Evolutionary conservation across 2,888 invertebrate species (phyloP), one percentile per base, ranked within the genome.

Genomic region (Ptychoptera albimana): DNA sequence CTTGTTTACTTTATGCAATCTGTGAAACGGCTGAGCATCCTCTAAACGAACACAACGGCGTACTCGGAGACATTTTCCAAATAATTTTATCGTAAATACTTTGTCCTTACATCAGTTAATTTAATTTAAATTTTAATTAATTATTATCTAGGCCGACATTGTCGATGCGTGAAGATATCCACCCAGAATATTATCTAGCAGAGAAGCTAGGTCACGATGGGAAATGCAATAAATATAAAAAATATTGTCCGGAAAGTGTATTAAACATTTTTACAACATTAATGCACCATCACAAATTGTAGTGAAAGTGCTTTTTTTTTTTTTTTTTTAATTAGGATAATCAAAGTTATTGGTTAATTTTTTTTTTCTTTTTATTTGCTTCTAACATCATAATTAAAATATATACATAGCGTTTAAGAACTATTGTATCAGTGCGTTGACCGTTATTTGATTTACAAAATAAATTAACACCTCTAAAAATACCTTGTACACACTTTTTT

Each of bases 61-160:
- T 82, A 36, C 55, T 81, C 43, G 75, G 82, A 23, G 76, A 76
- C 57, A 59, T 82, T 48, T 62, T 82, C 32, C 75, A 79, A 55
- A 68, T 80, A 34, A 57, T 81, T 47, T 72, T 82, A 48, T 77
- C 77, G 82, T 82, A 66, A 75, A 2, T 11, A 36, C 12, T 12
- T 12, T 3, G 2, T 7, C n/a, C 32, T 8, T 7, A 11, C 2
- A 5, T 23, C 7, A 23, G 23, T 3, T 5, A 7, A 11, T 7
- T 32, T 32, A 7, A 32, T 32, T 32, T 32, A 11, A n/a, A 30
- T 30, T 30, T 32, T 32, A 11, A 11, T 32, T 14, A 42, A 42
- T 31, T 30, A 16, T 36, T 36, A 31, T 8, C 37, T 9, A 46
- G 46, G 10, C 48, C 48, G 11, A 44, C 48, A 13, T 15, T 42